Evolutionary conservation across 2,797 vertebrate species (phyloP), one percentile per base, ranked within the genome.

Genomic region (Neomorphus geoffroyi): DNA sequence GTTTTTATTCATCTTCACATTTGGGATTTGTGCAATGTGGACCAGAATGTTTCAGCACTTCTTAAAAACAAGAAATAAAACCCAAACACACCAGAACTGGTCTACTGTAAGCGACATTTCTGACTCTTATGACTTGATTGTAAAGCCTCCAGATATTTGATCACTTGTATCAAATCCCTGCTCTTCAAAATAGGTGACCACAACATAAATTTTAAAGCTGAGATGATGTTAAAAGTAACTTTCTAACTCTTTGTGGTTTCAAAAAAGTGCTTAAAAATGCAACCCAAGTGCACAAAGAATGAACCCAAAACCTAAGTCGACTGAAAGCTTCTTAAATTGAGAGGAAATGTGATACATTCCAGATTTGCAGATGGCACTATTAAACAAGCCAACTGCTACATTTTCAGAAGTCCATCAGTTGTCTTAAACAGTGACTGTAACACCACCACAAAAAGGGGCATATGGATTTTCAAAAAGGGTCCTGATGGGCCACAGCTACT

Each of bases 21-120:
- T 94, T 93, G 95, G 95, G 95, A 97, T 95, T 96, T 96, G 57
- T 92, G 78, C 92, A 94, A 78, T 85, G 74, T 83, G 90, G 92
- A 95, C 90, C 88, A 95, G 88, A 83, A 87, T 85, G 71, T 90
- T 95, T 95, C 93, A 93, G 90, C 86, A 83, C 69, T 94, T 94
- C 80, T 84, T 92, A 80, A 94, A 94, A 95, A 92, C 80, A 94
- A 90, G 86, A 95, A 93, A 92, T 83, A 95, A 95, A 94, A 43
- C 79, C 85, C 86, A 86, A 93, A 96, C 70, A 88, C 92, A 80
- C 64, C 86, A 96, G 93, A 89, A 93, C 69, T 80, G 58, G 84
- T 58, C 80, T 80, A 89, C 64, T 2, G 0, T 80, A 91, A 89
- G 90, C 1, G 3, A 70, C 64, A 54, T 74, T 88, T 81, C 86